Conservation (phyloP, 2,888 invertebrate species). For the Antheraea yamamai region DNA sequence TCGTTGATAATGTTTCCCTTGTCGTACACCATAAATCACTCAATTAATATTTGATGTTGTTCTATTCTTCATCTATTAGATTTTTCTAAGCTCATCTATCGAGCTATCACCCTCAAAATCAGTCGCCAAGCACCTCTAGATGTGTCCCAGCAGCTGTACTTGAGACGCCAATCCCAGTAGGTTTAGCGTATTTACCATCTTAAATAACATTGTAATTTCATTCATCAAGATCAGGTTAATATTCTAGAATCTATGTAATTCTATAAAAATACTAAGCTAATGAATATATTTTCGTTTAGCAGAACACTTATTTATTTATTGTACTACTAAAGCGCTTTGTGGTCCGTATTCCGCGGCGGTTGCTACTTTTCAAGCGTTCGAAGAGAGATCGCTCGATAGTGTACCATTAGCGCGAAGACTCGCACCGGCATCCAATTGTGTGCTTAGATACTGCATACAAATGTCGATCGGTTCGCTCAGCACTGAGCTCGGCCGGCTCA, state of each 20-base stretch:
- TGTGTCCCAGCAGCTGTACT: no score
- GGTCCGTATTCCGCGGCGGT: conserved; percentile 74
- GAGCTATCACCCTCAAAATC: no score
- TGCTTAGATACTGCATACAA: conserved; percentile 82
- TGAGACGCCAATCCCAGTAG: no score
- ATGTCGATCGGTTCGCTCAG: conserved; percentile 71
- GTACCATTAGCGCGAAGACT: conserved; percentile 81
- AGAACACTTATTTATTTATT: conserved; percentile 71
- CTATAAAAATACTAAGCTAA: not conserved
- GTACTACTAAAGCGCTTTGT: conserved; percentile 67
- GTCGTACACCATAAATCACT: no score
- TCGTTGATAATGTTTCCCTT: no score
- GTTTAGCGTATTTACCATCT: no score
- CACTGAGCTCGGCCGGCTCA: conserved; percentile 59
- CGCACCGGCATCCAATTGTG: conserved; percentile 82
- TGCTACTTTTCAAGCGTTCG: conserved; percentile 70
- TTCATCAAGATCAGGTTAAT: no score
- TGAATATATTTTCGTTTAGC: conserved; percentile 34
- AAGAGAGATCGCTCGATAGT: conserved; percentile 76
- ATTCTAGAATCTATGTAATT: not conserved
- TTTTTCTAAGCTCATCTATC: no score
- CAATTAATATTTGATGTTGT: no score
- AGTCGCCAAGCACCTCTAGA: no score
- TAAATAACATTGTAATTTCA: no score
- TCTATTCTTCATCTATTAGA: no score